Base-by-base conservation (phyloP, 92 coral and sea anemone species). In the Palythoa grandis region DNA sequence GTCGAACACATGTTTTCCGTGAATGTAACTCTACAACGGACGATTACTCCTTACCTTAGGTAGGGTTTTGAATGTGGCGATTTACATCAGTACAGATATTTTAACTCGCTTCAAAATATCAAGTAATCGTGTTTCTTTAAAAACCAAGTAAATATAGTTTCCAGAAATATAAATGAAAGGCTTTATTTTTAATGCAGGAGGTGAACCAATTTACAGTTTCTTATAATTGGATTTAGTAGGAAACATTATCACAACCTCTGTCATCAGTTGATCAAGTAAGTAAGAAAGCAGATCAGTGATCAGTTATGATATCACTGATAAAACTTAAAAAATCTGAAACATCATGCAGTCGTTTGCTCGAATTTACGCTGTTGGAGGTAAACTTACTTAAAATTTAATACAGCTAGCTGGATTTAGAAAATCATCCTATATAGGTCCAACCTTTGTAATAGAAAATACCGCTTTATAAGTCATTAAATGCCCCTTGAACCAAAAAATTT, bases 151-250 rank as follows among this genome's bases (percentile, higher is more conserved):
- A 19, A 10, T 4, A 20, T 39, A 24, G n/a, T 20, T 74, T 74
- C 9, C 47, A 54, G 13, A 13, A 43, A 29, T 53, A 57, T 2
- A 14, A 24, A 19, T 76, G 22, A 57, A 52, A 75, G n/a, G 61
- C 9, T 50, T 74, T 12, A 52, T 43, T 37, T 47, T 24, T 63
- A 63, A 47, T 74, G 7, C 7, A 74, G 37, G 35, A 74, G 61
- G 78, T 74, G 38, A 23, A n/a, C 6, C 69, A 23, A n/a, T n/a
- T 63, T 48, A 19, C 16, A n/a, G 8, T 74, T 60, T 43, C 52
- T n/a, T 35, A 29, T 65, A 80, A 80, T 80, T 80, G 85, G 74
- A 80, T 80, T 79, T 79, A 50, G 39, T 43, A 66, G 17, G 19
- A 14, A 47, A 43, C 40, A 43, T 17, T 61, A 15, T 16, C 11